Evolutionary conservation across 2,113 vertebrate species (phyloP), one percentile per base, ranked within the genome.

Genomic region (Gobio gobio): DNA sequence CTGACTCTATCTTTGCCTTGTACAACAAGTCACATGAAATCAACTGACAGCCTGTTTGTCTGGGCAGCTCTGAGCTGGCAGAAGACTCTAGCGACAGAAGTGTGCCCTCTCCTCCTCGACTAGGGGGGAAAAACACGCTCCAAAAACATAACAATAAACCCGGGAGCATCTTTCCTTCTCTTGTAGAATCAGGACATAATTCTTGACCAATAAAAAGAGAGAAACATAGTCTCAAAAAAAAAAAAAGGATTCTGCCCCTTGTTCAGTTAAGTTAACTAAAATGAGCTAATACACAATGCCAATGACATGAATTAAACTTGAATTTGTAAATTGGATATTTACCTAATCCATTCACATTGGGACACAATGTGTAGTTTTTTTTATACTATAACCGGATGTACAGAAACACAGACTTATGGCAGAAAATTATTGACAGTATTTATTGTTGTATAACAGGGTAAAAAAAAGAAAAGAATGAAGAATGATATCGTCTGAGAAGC

Each of bases 11-110:
- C 24, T 33, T 51, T 54, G 79, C 63, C 45, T 33, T 82, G 63
- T 82, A 20, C 20, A 82, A 36, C 43, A 26, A 68, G 79, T 82
- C 79, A 82, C 79, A 82, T 68, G 45, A 64, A 64, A 79, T 79
- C 58, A 79, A 47, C 58, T 79, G 78, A 63, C 58, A 47, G 78
- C 12, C 58, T 68, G 79, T 66, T 63, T 68, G 63, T 82, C 79
- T 78, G 56, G 36, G 56, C 76, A 61, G 29, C 33, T 61, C 54
- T 68, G 45, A 54, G 79, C 79, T 82, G 63, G 79, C 79, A 82
- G 61, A 68, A 16, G 45, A 68, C 43, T 47, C 5, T 54, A 24
- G 63, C 18, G 79, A 82, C 79, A 82, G 79, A 82, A 68, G 79
- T 56, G 54, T 56, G 63, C 26, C 49, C 45, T 81, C 45, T 81